A percentile compares a stretch with the other conserved stretches of the same genome.
Conservation (phyloP, 2,797 vertebrate species). For the Erithacus rubecula region DNA sequence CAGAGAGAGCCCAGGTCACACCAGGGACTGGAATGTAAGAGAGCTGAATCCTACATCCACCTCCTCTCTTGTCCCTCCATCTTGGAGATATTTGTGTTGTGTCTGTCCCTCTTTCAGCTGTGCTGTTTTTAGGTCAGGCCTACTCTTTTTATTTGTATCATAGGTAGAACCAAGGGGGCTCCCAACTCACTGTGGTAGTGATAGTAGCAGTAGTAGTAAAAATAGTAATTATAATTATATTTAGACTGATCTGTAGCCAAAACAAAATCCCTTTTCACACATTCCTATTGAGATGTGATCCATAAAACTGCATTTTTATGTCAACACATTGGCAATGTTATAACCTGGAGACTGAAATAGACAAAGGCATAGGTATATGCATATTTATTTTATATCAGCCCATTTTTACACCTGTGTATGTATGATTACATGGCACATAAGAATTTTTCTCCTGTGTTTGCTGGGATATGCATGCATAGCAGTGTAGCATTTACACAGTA, state of each 20-base stretch:
- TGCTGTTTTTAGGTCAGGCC: background rate
- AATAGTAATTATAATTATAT: constrained; percentile 55
- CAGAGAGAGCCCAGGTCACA: background rate
- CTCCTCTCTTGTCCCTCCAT: background rate
- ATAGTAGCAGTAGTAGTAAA: constrained; percentile 25
- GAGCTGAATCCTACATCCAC: background rate
- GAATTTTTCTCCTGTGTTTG: background rate
- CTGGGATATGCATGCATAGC: background rate
- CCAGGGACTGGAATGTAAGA: background rate
- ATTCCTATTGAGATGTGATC: constrained; percentile 44
- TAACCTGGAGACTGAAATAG: background rate
- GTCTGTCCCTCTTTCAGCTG: background rate
- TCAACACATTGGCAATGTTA: constrained; percentile 30
- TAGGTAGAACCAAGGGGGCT: background rate
- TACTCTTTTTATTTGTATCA: background rate
- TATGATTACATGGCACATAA: background rate
- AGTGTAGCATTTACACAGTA: background rate
- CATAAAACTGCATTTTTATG: constrained; percentile 53
- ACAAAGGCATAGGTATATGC: background rate
- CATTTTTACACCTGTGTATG: background rate
- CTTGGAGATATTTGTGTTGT: background rate
- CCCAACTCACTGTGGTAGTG: background rate
- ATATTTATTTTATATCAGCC: constrained; percentile 3
- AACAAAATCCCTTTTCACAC: constrained; percentile 46
- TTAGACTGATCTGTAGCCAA: constrained; percentile 31